Conservation (phyloP, 1,140 invertebrate species). For the Andricus grossulariae region DNA sequence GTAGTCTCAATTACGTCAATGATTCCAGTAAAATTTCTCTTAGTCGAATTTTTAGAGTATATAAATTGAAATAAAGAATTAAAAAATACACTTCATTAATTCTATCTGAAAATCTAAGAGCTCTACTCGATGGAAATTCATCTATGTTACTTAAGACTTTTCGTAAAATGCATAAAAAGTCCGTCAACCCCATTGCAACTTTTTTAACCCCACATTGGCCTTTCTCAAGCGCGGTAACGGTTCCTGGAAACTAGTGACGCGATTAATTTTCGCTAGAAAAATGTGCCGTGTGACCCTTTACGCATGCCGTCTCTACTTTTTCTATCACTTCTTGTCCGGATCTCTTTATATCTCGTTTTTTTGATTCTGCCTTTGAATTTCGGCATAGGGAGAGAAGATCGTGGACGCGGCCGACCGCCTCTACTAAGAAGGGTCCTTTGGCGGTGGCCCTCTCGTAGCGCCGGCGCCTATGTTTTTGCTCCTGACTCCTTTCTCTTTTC, state of each 20-base stretch:
- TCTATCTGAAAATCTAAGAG: too few relatives aligned
- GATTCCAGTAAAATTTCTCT: too few relatives aligned
- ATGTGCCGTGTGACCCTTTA: constrained; percentile 54
- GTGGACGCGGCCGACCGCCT: constrained; percentile 37
- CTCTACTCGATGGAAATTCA: too few relatives aligned
- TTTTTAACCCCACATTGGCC: constrained; percentile 25
- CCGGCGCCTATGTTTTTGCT: constrained; percentile 57
- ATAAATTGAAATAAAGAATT: too few relatives aligned
- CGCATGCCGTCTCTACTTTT: constrained; percentile 51
- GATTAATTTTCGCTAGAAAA: constrained; percentile 59
- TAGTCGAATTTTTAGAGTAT: too few relatives aligned
- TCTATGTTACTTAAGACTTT: too few relatives aligned
- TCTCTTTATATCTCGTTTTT: constrained; percentile 38
- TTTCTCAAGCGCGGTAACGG: constrained; percentile 46
- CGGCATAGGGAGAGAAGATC: constrained; percentile 39
- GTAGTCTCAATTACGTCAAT: too few relatives aligned
- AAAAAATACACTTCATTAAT: too few relatives aligned
- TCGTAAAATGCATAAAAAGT: not conserved
- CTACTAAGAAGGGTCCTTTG: constrained; percentile 55
- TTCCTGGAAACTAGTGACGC: constrained; percentile 52
- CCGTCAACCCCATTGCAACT: constrained; percentile 11
- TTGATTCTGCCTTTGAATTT: constrained; percentile 48
- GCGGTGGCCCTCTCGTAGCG: constrained; percentile 47
- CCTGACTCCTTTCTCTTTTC: constrained; percentile 35
- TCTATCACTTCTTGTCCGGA: constrained; percentile 50